These are phyloP conservation scores for Brachystomella parvula DNA, from an alignment of 1,140 invertebrate species.

Conservation along the genomic window DNA sequence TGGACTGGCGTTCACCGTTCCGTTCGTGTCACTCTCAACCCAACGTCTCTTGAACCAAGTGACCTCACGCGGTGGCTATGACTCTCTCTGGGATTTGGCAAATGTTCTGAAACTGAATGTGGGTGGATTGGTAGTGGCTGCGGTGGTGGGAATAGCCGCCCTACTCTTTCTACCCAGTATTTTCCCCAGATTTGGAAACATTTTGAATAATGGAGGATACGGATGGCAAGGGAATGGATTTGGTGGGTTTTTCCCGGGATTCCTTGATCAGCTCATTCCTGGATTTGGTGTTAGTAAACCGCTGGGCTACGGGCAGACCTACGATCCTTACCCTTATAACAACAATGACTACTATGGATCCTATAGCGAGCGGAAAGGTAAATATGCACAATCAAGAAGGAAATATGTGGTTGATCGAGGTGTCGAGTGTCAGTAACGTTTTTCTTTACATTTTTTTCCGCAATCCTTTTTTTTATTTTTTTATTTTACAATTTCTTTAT, in stretches of 20 bases:
- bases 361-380: not conserved
- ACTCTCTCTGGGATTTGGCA: slow-evolving; percentile 19
- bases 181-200: slow-evolving; percentile 9
- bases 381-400: too few species aligned
- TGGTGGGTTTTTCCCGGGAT: slow-evolving; percentile 18
- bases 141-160: slow-evolving; percentile 29
- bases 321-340: not conserved
- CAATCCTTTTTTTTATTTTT: not conserved
- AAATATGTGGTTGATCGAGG: too few species aligned
- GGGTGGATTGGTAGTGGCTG: slow-evolving; percentile 29
- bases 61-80: not conserved
- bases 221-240: not conserved
- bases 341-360: not conserved
- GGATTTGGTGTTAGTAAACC: slow-evolving; percentile 21
- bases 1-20: slow-evolving; percentile 34
- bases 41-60: slow-evolving; percentile 18
- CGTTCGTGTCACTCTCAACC: slow-evolving; percentile 34
- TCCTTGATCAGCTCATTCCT: slow-evolving; percentile 22
- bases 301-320: slow-evolving; percentile 20
- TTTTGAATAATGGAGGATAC: slow-evolving; percentile 4
- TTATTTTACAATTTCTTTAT: not conserved
- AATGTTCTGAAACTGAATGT: slow-evolving; percentile 33
- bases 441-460: too few species aligned
- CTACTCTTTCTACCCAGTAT: slow-evolving; percentile 27
- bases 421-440: too few species aligned